Conservation (phyloP, 1,140 invertebrate genomes). For the Lepidurus couesii region DNA sequence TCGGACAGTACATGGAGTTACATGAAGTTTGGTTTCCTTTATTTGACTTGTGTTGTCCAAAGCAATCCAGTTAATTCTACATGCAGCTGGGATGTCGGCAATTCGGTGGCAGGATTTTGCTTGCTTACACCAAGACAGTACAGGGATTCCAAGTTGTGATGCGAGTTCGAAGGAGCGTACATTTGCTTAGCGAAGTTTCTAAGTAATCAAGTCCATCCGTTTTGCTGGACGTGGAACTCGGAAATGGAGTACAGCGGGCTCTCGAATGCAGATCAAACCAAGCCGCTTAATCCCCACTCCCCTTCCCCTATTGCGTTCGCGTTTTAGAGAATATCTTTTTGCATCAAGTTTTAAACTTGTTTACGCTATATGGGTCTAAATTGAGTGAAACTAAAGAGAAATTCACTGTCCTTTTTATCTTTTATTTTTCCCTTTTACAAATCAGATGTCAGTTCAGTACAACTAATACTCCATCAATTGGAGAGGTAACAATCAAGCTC, state of each 20-base stretch:
- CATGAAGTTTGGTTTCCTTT: background rate
- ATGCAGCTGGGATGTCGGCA: background rate
- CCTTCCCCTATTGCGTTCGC: background rate
- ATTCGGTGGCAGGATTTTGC: background rate
- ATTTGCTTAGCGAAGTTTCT: background rate
- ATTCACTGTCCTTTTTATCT: too few relatives aligned
- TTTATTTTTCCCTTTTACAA: too few relatives aligned
- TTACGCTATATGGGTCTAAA: too few relatives aligned
- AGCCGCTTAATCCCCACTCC: background rate
- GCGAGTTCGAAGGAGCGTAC: background rate
- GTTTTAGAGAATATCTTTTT: too few relatives aligned
- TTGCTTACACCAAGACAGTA: conserved; percentile 5
- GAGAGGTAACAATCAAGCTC: too few relatives aligned
- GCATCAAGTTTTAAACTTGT: too few relatives aligned
- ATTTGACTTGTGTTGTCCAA: background rate
- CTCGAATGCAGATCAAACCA: background rate
- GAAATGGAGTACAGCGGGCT: background rate
- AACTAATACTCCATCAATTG: too few relatives aligned
- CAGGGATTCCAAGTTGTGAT: background rate
- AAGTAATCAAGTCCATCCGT: conserved; percentile 2
- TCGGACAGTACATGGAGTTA: background rate
- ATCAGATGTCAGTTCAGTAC: too few relatives aligned
- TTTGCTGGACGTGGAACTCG: background rate
- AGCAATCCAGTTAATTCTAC: background rate
- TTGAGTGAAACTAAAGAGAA: too few relatives aligned